Base-by-base conservation (phyloP, 2,888 invertebrate genomes). In the Boloria euphrosyne region DNA sequence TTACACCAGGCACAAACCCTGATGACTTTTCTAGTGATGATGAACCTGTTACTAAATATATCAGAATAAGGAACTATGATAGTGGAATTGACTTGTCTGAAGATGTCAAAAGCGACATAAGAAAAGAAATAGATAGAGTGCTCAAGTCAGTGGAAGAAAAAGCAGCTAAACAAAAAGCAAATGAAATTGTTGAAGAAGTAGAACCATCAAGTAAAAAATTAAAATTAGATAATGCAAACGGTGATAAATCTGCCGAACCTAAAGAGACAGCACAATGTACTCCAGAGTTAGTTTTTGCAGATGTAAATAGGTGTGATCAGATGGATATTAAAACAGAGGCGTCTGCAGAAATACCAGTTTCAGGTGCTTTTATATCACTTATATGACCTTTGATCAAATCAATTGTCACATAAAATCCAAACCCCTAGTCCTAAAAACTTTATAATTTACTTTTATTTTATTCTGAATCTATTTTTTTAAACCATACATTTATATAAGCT, bases 21-120 rank as follows among this genome's bases (percentile, higher is more conserved):
- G 63, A 62, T 16, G 69, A 67, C 14, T 4, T 66, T 14, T 75
- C 76, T 4, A 88, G 87, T 66, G 90, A 90, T 59, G 90, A 91
- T 73, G 89, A 90, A 52, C 90, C 90, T 0, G 90, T 90, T 38
- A 89, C 81, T 1, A 89, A 86, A 73, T 90, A 87, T 62, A 73
- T 78, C 0, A 83, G 57, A 64, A 51, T 57, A 58, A 64, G 78
- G 65, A 82, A 82, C 62, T 78, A 81, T 68, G 85, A 87, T 65
- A 82, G 81, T 22, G 81, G 82, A 0, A 67, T 85, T 0, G 85
- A 88, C 18, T 68, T 90, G 14, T 73, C 85, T 0, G 86, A 89
- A 49, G 84, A 88, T 38, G 77, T 83, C 0, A 90, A 89, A 74
- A 68, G 68, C 0, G 76, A 73, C 43, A 86, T 91, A 65, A 70